Evolutionary conservation across 2,113 vertebrate genomes (phyloP), one percentile per base, ranked within the genome.

Genomic region (Proteles cristata): DNA sequence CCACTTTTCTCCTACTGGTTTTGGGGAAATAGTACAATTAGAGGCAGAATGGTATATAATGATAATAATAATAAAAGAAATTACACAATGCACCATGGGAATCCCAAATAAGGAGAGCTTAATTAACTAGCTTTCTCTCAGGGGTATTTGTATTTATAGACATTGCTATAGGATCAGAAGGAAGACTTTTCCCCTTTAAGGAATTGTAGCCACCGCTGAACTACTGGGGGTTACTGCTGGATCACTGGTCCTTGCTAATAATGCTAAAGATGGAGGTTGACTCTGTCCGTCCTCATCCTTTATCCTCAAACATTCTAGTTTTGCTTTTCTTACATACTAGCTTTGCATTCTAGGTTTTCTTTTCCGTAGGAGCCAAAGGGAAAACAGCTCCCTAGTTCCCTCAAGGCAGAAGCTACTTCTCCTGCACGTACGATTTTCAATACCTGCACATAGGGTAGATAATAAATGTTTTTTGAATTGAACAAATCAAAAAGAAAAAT

Each of bases 401-500:
- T n/a, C 61, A 71, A 74, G 33, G 66, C 11, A 85, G 19, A 63
- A 85, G 73, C 19, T 66, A 58, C 74, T 76, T 76, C n/a, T 68
- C 79, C 69, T 43, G 74, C 31, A 69, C 23, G 33, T n/a, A 45
- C 39, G n/a, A 65, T 48, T 71, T n/a, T 83, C 85, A 63, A 68
- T 39, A 43, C 5, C 68, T 69, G 23, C 31, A 55, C 17, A 74
- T 11, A 7, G 0, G 50, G 68, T 33, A 69, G n/a, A 26, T 83
- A 96, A 92, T 43, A 90, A 69, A 35, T 76, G 81, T 71, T 80
- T 73, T 84, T 55, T 85, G 53, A 93, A 89, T 23, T 80, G 65
- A 95, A 83, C 21, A 94, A 88, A 94, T 90, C 65, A 68, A 89
- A 97, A 96, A 93, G 90, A 85, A 96, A 96, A 96, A 73, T 63